Percentiles rank a stretch among this genome's conserved stretches.
These are phyloP conservation scores for Ictalurus punctatus DNA, from an alignment of 2,113 vertebrate species.

Conservation along the genomic window DNA sequence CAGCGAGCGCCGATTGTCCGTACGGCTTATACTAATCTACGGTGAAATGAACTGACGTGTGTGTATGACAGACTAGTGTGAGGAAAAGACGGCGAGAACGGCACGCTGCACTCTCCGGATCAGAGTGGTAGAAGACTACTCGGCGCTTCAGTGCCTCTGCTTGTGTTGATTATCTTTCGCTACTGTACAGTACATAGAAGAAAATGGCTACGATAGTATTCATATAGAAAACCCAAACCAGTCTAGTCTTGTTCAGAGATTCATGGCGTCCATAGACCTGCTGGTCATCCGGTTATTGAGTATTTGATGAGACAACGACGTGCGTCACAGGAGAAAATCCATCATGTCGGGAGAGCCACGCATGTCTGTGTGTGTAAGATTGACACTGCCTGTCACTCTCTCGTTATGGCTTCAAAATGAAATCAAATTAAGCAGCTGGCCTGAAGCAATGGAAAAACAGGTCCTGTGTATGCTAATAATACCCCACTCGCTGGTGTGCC, in stretches of 20 bases:
- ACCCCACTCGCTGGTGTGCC: conserved; percentile 61
- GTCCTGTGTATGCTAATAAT: conserved; percentile 70
- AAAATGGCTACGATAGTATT: not conserved
- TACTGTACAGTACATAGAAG: not conserved
- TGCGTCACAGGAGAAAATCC: not conserved
- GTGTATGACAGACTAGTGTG: conserved; percentile 7
- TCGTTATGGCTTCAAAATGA: conserved; percentile 63
- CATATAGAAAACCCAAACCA: not conserved
- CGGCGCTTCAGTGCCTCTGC: not conserved
- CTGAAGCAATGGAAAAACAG: conserved; percentile 64
- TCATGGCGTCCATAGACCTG: not conserved
- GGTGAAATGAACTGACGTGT: conserved; percentile 36
- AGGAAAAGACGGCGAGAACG: conserved; percentile 9
- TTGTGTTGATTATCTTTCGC: not conserved
- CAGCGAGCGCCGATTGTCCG: conserved; percentile 40
- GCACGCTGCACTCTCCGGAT: not conserved
- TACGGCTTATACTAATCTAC: conserved; percentile 48
- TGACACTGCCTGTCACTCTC: conserved; percentile 63
- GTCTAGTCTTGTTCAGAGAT: not conserved
- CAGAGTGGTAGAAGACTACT: too few relatives aligned
- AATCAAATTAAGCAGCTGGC: conserved; percentile 73
- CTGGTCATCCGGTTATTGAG: not conserved
- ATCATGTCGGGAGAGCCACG: not conserved
- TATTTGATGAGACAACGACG: not conserved
- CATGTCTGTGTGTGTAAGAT: conserved; percentile 41